Percentiles rank a stretch among this genome's conserved stretches.
phyloP scores from a whole-genome alignment of 2,888 invertebrate genomes.

The Campopleginae sp. region DNA sequence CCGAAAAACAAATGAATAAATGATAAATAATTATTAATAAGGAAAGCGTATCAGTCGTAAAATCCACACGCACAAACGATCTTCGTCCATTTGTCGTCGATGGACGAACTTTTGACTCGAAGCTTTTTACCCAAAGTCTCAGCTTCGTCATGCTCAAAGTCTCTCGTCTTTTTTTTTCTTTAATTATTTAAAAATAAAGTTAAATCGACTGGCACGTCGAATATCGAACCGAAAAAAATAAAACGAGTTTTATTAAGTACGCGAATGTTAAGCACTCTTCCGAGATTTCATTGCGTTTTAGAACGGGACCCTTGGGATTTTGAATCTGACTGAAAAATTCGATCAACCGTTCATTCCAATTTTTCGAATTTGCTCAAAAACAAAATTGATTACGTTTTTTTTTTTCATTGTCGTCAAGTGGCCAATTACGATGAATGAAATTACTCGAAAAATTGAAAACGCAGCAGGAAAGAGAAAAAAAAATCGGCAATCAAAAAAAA shows the following conservation, averaged over 20 bases:
- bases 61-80: background rate
- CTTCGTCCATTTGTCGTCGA: background rate
- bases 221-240: slow-evolving; percentile 16
- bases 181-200: slow-evolving; percentile 28
- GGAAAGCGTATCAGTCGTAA: slow-evolving; percentile 39
- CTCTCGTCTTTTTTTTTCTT: background rate
- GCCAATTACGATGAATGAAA: background rate
- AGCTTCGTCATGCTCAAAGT: background rate
- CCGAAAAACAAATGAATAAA: background rate
- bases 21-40: slow-evolving; percentile 53
- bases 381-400: background rate
- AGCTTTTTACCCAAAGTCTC: background rate
- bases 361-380: background rate
- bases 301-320: background rate
- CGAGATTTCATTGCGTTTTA: background rate
- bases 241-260: slow-evolving; percentile 36
- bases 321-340: slow-evolving; percentile 46
- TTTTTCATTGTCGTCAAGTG: background rate
- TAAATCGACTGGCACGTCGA: slow-evolving; percentile 66
- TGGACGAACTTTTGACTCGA: slow-evolving; percentile 5
- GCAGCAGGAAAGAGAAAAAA: background rate
- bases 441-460: background rate
- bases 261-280: slow-evolving; percentile 46
- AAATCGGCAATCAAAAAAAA: background rate
- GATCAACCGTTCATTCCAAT: slow-evolving; percentile 11